A percentile compares a stretch with the other conserved stretches of the same genome.
Evolutionary conservation across 2,113 vertebrate genomes (phyloP).

Genomic region (Fregetta grallaria): DNA sequence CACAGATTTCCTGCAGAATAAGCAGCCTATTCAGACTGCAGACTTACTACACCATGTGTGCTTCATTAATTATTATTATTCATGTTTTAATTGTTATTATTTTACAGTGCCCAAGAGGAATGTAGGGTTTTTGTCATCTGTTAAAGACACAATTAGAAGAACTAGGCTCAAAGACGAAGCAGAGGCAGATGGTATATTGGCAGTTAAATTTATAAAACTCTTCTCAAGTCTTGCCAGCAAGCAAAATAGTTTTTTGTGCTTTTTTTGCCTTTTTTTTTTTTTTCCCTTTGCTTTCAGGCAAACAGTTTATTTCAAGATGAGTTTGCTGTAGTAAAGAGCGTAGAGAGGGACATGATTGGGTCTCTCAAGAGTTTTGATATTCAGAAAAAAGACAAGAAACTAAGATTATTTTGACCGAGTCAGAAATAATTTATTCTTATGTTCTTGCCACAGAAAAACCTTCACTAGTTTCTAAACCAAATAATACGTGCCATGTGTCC

Average conservation of each 20-base stretch:
- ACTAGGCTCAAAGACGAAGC: slow-evolving; percentile 19
- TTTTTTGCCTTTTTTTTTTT: neutral
- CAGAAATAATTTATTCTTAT: neutral
- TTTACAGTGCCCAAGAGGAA: slow-evolving; percentile 42
- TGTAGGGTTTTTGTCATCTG: neutral
- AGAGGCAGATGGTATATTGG: slow-evolving; percentile 43
- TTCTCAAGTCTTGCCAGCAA: neutral
- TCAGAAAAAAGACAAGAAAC: neutral
- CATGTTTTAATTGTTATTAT: slow-evolving; percentile 57
- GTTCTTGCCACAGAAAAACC: neutral
- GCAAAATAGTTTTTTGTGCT: neutral
- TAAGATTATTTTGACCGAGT: slow-evolving; percentile 18
- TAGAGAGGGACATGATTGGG: neutral
- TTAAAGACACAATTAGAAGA: slow-evolving; percentile 31
- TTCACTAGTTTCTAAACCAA: slow-evolving; percentile 5
- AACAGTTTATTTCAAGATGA: neutral
- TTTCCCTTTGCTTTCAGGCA: neutral
- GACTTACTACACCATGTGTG: neutral
- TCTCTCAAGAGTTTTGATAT: neutral
- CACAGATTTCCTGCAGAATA: neutral
- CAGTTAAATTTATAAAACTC: slow-evolving; percentile 27
- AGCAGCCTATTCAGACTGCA: neutral
- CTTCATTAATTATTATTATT: slow-evolving; percentile 54
- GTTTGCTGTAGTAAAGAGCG: neutral
- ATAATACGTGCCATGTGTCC: slow-evolving; percentile 50